phyloP scores from a whole-genome alignment of 2,888 invertebrate genomes.

The Chydorus sphaericus region DNA sequence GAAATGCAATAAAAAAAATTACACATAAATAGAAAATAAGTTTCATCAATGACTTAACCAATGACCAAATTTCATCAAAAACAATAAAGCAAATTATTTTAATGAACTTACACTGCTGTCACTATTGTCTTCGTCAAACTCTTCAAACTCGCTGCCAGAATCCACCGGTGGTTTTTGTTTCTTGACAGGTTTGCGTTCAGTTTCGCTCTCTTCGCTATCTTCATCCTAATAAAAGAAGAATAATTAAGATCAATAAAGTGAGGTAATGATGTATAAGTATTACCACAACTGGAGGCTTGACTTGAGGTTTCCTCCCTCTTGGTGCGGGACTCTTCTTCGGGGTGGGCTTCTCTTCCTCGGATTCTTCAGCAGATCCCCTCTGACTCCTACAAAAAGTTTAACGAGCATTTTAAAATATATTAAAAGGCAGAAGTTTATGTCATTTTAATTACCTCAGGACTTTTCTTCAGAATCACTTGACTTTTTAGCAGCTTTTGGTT shows the following conservation, averaged over 20 bases:
- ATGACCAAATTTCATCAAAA: too few relatives aligned
- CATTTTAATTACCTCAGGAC: too few relatives aligned
- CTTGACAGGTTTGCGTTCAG: slow-evolving; percentile 15
- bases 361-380: neutral
- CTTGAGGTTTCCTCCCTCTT: neutral
- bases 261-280: neutral
- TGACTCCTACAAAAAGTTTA: too few relatives aligned
- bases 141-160: slow-evolving; percentile 22
- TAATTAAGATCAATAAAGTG: neutral
- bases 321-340: neutral
- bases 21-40: slow-evolving; percentile 1
- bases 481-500: slow-evolving; percentile 15
- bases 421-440: too few relatives aligned
- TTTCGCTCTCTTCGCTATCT: slow-evolving; percentile 20
- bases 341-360: neutral
- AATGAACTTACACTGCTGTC: slow-evolving; percentile 18
- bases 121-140: slow-evolving; percentile 25
- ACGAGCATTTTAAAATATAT: neutral
- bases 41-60: too few relatives aligned
- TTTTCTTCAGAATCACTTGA: slow-evolving; percentile 16
- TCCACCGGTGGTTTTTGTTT: slow-evolving; percentile 20
- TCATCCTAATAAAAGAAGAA: slow-evolving; percentile 15
- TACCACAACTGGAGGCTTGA: neutral
- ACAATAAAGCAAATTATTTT: neutral
- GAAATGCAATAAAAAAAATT: slow-evolving; percentile 5